Evolutionary conservation across 1,140 invertebrate species (phyloP), one percentile per base, ranked within the genome.

Genomic region (Anastatus disparis): DNA sequence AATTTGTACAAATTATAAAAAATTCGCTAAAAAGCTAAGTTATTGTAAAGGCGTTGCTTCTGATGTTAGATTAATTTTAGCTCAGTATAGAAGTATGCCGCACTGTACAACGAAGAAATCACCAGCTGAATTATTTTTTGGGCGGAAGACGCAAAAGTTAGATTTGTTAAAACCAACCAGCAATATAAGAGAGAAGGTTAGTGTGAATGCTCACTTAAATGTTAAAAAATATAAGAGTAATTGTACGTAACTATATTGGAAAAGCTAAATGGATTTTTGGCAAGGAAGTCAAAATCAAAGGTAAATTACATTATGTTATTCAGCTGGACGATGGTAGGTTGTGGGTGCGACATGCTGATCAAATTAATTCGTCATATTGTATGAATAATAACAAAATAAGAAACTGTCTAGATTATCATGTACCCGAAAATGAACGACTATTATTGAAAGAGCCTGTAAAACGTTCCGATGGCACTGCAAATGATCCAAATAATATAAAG

Each of bases 1-100:
- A 50, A 2, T 71, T n/a, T 22, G 53, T 56, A 8, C 42, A 58
- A 71, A 81, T 76, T 1, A 44, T 78, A 0, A 81, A 81, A 31
- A 71, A 77, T 10, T 74, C 75, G 1, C 53, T 77, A 0, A 22
- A 52, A 9, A 67, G 46, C 31, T 27, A 44, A 7, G 62, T 3
- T 12, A 3, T 12, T 59, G 68, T 2, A 75, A 59, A 0, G 29
- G 22, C 29, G 12, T 7, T 2, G 24, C 67, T 0, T 13, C 72
- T 2, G 46, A 76, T 20, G 2, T 78, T 6, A 71, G 74, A 12
- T 27, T 70, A 20, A 74, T 75, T 22, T 20, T 78, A 0, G 48
- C 48, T 0, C 73, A 78, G 24, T 74, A 71, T 29, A 20, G 73
- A 7, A 76, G 64, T 20, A 68, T 71, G 2, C 70, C 70, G 0